Base-by-base conservation (phyloP, 1,140 invertebrate genomes). In the Papilio dardanus region DNA sequence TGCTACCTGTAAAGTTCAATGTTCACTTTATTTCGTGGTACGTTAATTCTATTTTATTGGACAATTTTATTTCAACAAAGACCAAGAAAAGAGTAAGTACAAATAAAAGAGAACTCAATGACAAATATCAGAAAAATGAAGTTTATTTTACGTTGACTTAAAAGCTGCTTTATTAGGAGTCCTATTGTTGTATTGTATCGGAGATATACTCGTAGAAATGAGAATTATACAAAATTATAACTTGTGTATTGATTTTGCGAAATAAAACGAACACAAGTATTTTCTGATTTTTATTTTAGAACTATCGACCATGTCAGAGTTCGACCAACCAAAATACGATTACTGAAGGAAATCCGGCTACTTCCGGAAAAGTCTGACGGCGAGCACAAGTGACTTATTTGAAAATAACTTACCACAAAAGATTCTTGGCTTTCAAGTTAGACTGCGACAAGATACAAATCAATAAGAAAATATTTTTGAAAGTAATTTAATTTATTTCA, bases 351-450 rank as follows among this genome's bases (percentile, higher is more conserved):
- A 46, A 19, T 46, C 50, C 50, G 19, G 50, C 50, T 54, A 7
- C 50, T 24, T 24, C 50, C 50, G 50, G 21, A 28, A 54, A 54
- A 21, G 50, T 54, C 50, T 54, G 50, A 21, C 50, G 19, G 21
- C 50, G 50, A 21, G 50, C 24, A 54, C 21, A 19, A 54, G 50
- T 54, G 50, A 54, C 19, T 24, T 54, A 24, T 54, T 54, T 12
- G 50, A 54, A 54, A 54, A 12, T 54, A 24, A 54, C 24, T 54
- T 54, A 54, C 19, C 50, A 54, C n/a, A 46, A 46, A 54, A 54
- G 7, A 54, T 54, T 24, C 50, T 12, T 54, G 7, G 19, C 50
- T 46, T 19, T 16, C n/a, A 4, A 46, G 4, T 6, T 54, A 24
- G 7, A 54, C 21, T 46, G 21, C 0, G 10, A 12, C 50, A 8